A percentile compares a stretch with the other conserved stretches of the same genome.
phyloP scores from a whole-genome alignment of 2,113 vertebrate genomes.

The Tachysurus fulvidraco region DNA sequence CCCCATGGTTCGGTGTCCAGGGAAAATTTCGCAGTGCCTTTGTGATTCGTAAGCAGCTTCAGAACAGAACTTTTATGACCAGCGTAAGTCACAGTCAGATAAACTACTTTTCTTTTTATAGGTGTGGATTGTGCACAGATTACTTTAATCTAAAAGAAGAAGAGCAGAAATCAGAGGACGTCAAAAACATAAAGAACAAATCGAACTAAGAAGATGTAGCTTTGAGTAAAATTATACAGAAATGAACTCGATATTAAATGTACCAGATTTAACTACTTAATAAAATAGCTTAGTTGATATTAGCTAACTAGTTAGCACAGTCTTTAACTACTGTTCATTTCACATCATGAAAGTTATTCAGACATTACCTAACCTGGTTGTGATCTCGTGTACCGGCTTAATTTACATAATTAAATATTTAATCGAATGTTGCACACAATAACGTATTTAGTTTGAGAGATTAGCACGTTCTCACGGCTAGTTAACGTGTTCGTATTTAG shows the following conservation, averaged over 20 bases:
- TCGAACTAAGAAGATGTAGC: background rate
- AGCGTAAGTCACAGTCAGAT: conserved; percentile 14
- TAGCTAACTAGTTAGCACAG: background rate
- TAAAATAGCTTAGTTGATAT: background rate
- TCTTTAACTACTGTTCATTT: background rate
- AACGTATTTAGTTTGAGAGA: background rate
- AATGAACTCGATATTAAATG: background rate
- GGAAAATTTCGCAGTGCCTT: conserved; percentile 67
- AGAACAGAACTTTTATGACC: background rate
- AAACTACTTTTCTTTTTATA: conserved; percentile 53
- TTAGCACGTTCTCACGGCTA: background rate
- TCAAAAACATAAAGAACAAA: background rate
- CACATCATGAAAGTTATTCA: background rate
- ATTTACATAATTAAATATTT: background rate
- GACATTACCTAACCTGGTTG: background rate
- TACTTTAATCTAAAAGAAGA: conserved; percentile 62
- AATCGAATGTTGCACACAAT: background rate
- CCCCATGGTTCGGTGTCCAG: conserved; percentile 63
- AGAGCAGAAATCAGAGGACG: background rate
- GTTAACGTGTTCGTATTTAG: background rate
- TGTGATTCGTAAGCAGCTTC: conserved; percentile 57
- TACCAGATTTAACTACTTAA: background rate
- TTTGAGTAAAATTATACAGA: background rate
- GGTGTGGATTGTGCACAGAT: conserved; percentile 48
- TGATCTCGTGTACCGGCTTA: background rate